Percentiles rank a stretch among this genome's conserved stretches.
Evolutionary conservation across 2,888 invertebrate genomes (phyloP).

Genomic region (Rhagium mordax): DNA sequence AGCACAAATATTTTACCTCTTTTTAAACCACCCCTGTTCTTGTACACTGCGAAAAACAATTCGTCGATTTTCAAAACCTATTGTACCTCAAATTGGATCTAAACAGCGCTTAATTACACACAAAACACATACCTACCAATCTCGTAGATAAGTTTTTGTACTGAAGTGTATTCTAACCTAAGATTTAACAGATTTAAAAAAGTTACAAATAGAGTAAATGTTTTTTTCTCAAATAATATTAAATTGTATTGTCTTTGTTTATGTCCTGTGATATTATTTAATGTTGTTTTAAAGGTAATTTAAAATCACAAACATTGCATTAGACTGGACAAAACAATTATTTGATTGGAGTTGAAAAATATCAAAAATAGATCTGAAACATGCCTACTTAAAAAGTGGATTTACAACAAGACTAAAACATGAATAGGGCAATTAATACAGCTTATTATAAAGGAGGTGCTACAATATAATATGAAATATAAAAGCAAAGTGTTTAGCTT

Average conservation of each 20-base stretch:
- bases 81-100: no score
- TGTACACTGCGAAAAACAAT: no score
- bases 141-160: no score
- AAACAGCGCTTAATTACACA: no score
- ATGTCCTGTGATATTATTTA: not conserved
- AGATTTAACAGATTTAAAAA: no score
- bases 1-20: no score
- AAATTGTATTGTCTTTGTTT: not conserved
- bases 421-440: constrained; percentile 24
- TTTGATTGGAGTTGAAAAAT: not conserved
- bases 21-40: no score
- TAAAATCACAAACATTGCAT: not conserved
- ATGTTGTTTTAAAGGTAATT: not conserved
- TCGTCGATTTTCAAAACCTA: no score
- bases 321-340: not conserved
- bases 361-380: constrained; percentile 23
- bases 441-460: constrained; percentile 31
- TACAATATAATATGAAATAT: constrained; percentile 30
- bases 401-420: constrained; percentile 24
- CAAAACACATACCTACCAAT: no score
- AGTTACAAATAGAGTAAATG: no score
- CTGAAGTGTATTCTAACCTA: no score
- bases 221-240: no score
- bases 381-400: constrained; percentile 25
- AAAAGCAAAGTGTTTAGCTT: constrained; percentile 30